Base-by-base conservation (phyloP, 2,797 vertebrate species). In the Cuculus canorus region DNA sequence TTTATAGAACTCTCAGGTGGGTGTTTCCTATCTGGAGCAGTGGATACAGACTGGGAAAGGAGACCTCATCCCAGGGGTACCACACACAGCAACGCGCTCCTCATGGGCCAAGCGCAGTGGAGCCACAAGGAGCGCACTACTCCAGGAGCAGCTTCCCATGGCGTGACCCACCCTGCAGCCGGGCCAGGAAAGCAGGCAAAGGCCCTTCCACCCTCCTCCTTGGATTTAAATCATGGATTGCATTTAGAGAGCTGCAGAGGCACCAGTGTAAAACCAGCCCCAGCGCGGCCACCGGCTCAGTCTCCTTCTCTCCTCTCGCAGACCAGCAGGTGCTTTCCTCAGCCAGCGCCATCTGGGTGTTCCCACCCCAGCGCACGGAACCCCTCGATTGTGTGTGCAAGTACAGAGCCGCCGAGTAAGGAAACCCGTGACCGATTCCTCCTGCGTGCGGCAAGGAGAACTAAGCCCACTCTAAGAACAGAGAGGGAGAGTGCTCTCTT, bases 1-100 rank as follows among this genome's bases (percentile, higher is more conserved):
- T 91, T 43, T 57, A 37, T 47, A 56, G 75, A 92, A 89, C 57
- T 92, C 95, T 95, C 96, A 91, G 96, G 95, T 91, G 92, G 90
- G 66, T 93, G 92, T 69, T 94, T 89, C 92, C 90, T 85, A 69
- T 90, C 86, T 60, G 70, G 64, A 70, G 50, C 3, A 35, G 6
- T 45, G 68, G 72, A 45, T 2, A 24, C 80, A 69, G 86, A 83
- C 86, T 43, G 82, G n/a, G 86, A 54, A 17, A 82, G 81, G 59
- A 89, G 82, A 30, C 71, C 56, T 32, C 10, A 4, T 27, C 48
- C 90, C 63, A 35, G 48, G 57, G 57, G 43, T 1, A 16, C 7
- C 14, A 21, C 39, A 28, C 63, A 63, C 73, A 52, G 68, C 72
- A 37, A 68, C 5, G 2, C 28, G 3, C 33, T 6, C 41, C 25